Evolutionary conservation across 2,113 vertebrate genomes (phyloP), one percentile per base, ranked within the genome.

Genomic region (Stictonetta naevosa): DNA sequence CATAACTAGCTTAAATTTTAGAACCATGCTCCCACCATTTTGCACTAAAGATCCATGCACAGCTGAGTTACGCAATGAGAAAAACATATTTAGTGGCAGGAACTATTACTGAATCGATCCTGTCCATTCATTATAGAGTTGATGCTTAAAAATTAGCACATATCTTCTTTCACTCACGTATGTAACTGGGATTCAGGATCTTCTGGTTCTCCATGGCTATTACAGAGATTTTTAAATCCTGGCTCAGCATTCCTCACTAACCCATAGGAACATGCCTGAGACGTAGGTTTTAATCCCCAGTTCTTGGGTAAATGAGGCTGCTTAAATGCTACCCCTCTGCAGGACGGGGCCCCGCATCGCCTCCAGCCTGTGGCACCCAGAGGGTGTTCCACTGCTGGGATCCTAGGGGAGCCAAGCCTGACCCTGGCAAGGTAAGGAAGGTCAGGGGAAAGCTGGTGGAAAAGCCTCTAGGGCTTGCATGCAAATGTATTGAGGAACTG

Each of bases 281-380:
- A 26, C 2, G 14, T 26, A 11, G n/a, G 38, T 11, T 74, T 53
- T 46, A 19, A 74, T 46, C 38, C 38, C 28, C 58, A 20, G 2
- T 4, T 14, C 29, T 34, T 50, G 6, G 58, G 66, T 52, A 25
- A 40, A 22, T 1, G 2, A 58, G 2, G 1, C 20, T 5, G 6
- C 42, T 40, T 56, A 11, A 26, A 28, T 2, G 1, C 2, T 8
- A 42, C 8, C 11, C 13, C 56, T 63, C 34, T 56, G 25, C n/a
- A 31, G 34, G 56, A 25, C 1, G 0, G 18, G 34, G 46, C 21
- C 21, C 17, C 6, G 1, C 2, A 3, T 66, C 28, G 26, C 5
- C 26, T 38, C 11, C 26, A 44, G 31, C 26, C 36, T 33, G 16
- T 12, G 20, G 62, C 8, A 42, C 13, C 23, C 50, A 7, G 10